These are phyloP conservation scores for Ecliptopera silaceata DNA, from an alignment of 2,888 invertebrate species.

Conservation along the genomic window DNA sequence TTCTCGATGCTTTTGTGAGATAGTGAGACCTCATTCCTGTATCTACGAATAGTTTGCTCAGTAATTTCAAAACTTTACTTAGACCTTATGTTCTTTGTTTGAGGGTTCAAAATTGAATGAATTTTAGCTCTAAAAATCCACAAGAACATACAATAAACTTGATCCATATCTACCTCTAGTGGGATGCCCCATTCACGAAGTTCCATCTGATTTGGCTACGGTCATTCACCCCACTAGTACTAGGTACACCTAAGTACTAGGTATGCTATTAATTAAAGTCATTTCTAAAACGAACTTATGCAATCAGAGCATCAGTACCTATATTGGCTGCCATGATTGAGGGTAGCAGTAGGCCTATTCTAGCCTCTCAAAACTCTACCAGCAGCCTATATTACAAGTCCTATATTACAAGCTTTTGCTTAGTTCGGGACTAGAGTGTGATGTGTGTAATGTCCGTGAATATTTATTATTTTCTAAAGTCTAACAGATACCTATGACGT, in stretches of 20 bases:
- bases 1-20: slow-evolving; percentile 5
- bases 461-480: too few species aligned
- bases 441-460: too few species aligned
- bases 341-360: too few species aligned
- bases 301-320: too few species aligned
- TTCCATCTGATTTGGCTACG: slow-evolving; percentile 54
- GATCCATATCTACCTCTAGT: slow-evolving; percentile 52
- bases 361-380: too few species aligned
- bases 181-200: slow-evolving; percentile 70
- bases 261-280: slow-evolving; percentile 62
- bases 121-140: slow-evolving; percentile 32
- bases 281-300: slow-evolving; percentile 47
- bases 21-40: slow-evolving; percentile 33
- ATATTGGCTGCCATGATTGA: too few species aligned
- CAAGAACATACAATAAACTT: slow-evolving; percentile 38
- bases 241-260: too few species aligned
- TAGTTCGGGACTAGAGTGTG: too few species aligned
- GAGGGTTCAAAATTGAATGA: slow-evolving; percentile 21
- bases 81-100: neutral
- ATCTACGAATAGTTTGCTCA: slow-evolving; percentile 26
- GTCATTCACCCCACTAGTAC: slow-evolving; percentile 60
- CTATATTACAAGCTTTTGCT: too few species aligned
- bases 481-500: too few species aligned
- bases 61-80: neutral
- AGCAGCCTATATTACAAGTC: too few species aligned